phyloP scores from a whole-genome alignment of 2,888 invertebrate genomes.

The Apotomis capreana region DNA sequence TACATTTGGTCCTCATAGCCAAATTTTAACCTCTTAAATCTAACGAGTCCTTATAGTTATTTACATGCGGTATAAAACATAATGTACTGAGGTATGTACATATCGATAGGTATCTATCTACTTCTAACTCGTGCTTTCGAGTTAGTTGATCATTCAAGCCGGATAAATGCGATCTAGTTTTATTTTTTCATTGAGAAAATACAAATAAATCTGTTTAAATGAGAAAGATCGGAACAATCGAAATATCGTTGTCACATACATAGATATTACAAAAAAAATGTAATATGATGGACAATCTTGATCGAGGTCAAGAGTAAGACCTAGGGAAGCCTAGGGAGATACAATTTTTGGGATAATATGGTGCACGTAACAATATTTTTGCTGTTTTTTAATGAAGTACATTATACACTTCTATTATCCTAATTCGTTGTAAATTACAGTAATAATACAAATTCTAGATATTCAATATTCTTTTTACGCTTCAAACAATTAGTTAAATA shows the following conservation, averaged over 20 bases:
- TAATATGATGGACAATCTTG: too few species aligned
- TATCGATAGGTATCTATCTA: not conserved
- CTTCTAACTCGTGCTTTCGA: not conserved
- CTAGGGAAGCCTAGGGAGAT: too few species aligned
- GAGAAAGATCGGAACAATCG: too few species aligned
- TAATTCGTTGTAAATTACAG: constrained; percentile 31
- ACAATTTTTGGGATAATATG: too few species aligned
- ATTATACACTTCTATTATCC: constrained; percentile 1
- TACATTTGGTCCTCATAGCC: constrained; percentile 46
- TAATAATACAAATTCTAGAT: not conserved
- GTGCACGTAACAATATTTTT: too few species aligned
- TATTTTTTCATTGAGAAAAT: not conserved
- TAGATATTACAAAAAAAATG: too few species aligned
- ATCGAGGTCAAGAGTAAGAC: too few species aligned
- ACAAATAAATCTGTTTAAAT: not conserved
- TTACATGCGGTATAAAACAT: constrained; percentile 16
- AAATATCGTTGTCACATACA: too few species aligned
- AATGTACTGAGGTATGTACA: not conserved
- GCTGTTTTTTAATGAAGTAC: too few species aligned
- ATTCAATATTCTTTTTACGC: not conserved
- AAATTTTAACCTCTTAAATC: constrained; percentile 24
- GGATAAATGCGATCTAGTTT: not conserved
- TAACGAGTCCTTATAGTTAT: constrained; percentile 7
- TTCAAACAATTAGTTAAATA: not conserved
- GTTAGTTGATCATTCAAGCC: constrained; percentile 11